Evolutionary conservation across 2,113 vertebrate species (phyloP), one percentile per base, ranked within the genome.

Genomic region (Tachuris rubrigastra): DNA sequence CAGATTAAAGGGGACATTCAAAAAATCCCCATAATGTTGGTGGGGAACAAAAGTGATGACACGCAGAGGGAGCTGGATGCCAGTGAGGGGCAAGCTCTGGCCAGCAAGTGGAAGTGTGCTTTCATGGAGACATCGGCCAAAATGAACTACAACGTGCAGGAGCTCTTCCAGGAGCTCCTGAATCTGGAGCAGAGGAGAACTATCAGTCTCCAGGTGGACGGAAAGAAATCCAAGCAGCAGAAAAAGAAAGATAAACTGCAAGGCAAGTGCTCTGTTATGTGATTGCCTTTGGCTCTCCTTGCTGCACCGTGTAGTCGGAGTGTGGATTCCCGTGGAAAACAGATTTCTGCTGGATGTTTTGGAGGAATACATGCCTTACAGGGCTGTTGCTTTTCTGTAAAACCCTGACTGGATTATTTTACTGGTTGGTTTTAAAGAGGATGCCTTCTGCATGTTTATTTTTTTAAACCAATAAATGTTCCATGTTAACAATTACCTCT

Each of bases 51-150:
- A 66, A 98, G 97, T 0, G 97, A 98, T 1, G 97, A 98, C 62
- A n/a, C 76, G 12, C 89, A 94, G 68, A 89, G 97, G 47, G 97
- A 98, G 94, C 96, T 98, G 86, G 80, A 94, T 25, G 80, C 95
- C 35, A 88, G 93, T 12, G 98, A 98, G 66, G 97, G 97, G 30
- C 96, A 97, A n/a, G 93, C 97, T 3, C 63, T 97, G 14, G 97
- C 97, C 68, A 91, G 88, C 65, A 96, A 96, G 86, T 98, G 98
- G 98, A 98, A 97, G 58, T 98, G 98, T 67, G 95, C 97, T 82
- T 98, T 98, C 60, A 95, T 98, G 97, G 97, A 98, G 95, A 98
- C 98, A 0, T 98, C 97, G 0, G 97, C 97, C 79, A 98, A 98
- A 88, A 97, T 88, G 81, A 97, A 97, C 93, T 95, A 98, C 91